Evolutionary conservation across 1,140 invertebrate genomes (phyloP), one percentile per base, ranked within the genome.

Genomic region (Artemia franciscana): DNA sequence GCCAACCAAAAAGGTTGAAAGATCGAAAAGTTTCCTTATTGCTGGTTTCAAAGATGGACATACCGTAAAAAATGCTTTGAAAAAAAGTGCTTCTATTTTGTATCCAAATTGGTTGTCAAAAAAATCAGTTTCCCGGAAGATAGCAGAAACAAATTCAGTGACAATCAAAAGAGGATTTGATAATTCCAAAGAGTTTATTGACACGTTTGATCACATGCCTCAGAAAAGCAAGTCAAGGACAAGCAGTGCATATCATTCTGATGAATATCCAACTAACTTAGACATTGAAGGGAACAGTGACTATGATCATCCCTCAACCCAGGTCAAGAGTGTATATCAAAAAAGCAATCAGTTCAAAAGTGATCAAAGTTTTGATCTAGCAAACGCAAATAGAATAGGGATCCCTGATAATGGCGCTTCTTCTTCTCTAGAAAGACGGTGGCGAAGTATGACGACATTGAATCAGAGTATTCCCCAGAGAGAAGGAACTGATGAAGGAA

Each of bases 11-110:
- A 51, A 51, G 21, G 3, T 51, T 51, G 39, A 51, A 51, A 12
- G 39, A 12, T 51, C 39, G 21, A 51, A 51, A 51, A 51, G 39
- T 51, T 51, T 51, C 21, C 3, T 51, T 12, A 18, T 18, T 12
- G 60, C 23, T 7, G 12, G 18, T n/a, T 21, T 26, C 25, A 28
- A 28, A 27, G 62, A 26, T 24, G 62, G 58, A 63, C 51, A 57
- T 4, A 58, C 26, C 26, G 62, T 63, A n/a, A 56, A 57, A 18
- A 63, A 58, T 27, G 58, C 58, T 27, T 57, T 63, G 62, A 60
- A 57, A 21, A 63, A 63, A 28, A 63, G 62, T 26, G 62, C 62
- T 4, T 63, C 62, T 3, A 63, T 63, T 27, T 28, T 63, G 12
- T 63, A 63, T 30, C 62, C 62, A n/a, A 27, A 56, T 4, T 63